Percentiles rank a stretch among this genome's conserved stretches.
phyloP scores from a whole-genome alignment of 2,797 vertebrate genomes.

The Gephyroberyx darwinii region DNA sequence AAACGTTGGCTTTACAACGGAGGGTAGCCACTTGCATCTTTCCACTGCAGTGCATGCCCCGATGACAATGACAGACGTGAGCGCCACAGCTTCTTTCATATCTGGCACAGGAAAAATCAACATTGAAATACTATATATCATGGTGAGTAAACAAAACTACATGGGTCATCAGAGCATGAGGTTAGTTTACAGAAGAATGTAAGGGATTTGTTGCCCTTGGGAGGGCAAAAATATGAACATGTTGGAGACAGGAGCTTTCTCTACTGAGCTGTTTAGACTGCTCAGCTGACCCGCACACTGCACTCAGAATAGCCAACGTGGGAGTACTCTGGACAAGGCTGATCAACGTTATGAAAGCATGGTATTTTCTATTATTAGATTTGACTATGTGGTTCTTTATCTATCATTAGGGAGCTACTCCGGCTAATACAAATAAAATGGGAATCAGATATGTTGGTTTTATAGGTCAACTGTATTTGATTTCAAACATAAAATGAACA shows the following conservation, averaged over 20 bases:
- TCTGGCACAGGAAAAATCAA: constrained; percentile 63
- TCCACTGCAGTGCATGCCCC: constrained; percentile 19
- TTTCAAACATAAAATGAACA: neutral
- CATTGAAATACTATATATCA: constrained; percentile 70
- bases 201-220: constrained; percentile 61
- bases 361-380: neutral
- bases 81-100: constrained; percentile 42
- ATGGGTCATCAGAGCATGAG: constrained; percentile 43
- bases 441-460: neutral
- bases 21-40: constrained; percentile 35
- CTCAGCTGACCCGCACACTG: constrained; percentile 42
- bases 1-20: constrained; percentile 11
- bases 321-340: constrained; percentile 16
- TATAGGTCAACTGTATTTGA: neutral
- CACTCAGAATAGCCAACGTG: constrained; percentile 28
- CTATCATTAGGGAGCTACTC: neutral
- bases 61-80: constrained; percentile 32
- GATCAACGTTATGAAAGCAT: neutral
- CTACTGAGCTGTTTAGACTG: constrained; percentile 66
- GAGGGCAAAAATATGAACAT: constrained; percentile 58
- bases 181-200: constrained; percentile 65
- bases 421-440: neutral
- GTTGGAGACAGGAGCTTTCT: constrained; percentile 55
- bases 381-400: neutral
- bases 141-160: constrained; percentile 62